These are phyloP conservation scores for Colaptes auratus DNA, from an alignment of 2,113 vertebrate genomes.

Conservation along the genomic window DNA sequence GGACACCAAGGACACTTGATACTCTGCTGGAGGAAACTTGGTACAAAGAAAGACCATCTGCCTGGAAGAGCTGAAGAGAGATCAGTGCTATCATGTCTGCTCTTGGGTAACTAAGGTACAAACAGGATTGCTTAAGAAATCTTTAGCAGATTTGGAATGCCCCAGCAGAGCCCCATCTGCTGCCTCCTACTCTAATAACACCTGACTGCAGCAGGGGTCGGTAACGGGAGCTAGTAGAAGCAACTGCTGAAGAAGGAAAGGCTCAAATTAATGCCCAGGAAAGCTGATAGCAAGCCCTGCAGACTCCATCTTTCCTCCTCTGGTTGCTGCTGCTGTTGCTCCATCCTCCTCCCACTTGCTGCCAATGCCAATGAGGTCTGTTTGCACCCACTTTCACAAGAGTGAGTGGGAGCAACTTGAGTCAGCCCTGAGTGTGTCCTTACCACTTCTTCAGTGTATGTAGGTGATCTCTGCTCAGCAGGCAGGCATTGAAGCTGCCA, in stretches of 20 bases:
- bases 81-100: neutral
- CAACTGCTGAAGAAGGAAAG: neutral
- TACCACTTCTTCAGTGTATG: neutral
- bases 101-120: neutral
- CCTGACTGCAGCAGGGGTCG: neutral
- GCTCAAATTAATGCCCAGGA: neutral
- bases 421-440: neutral
- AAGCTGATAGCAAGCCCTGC: neutral
- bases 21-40: neutral
- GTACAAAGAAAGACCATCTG: neutral
- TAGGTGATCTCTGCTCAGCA: neutral
- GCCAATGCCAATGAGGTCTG: neutral
- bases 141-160: neutral
- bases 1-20: neutral
- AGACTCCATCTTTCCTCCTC: neutral
- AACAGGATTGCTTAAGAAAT: neutral
- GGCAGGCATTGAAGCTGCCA: neutral
- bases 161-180: neutral
- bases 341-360: neutral
- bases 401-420: neutral
- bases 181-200: neutral
- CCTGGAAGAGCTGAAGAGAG: neutral
- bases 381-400: constrained; percentile 11
- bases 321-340: neutral
- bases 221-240: neutral